Evolutionary conservation across 2,888 invertebrate genomes (phyloP).

Genomic region (Lydus trimaculatus): DNA sequence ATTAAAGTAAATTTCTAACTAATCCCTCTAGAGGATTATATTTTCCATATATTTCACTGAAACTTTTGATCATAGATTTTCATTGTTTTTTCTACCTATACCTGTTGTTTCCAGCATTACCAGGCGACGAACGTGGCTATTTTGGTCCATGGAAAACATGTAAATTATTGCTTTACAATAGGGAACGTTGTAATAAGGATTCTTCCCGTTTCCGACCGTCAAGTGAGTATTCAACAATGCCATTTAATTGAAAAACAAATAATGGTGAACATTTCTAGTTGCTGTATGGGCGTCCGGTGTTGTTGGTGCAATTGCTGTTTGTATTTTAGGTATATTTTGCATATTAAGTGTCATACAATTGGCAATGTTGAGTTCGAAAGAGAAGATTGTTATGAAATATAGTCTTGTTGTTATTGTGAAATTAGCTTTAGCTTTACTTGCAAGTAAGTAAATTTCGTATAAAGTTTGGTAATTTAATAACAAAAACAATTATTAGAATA

Average conservation of each 20-base stretch:
- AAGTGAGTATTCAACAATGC: slow-evolving; percentile 65
- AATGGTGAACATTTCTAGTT: slow-evolving; percentile 64
- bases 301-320: slow-evolving; percentile 77
- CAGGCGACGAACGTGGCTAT: slow-evolving; percentile 79
- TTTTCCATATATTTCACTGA: not conserved
- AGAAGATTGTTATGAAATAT: slow-evolving; percentile 81
- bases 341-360: slow-evolving; percentile 82
- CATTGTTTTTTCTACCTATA: not conserved
- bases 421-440: slow-evolving; percentile 77
- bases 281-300: slow-evolving; percentile 84
- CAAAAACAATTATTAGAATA: no score
- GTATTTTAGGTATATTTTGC: slow-evolving; percentile 78
- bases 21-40: not conserved
- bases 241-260: not conserved
- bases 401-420: slow-evolving; percentile 79
- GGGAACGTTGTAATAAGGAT: slow-evolving; percentile 79
- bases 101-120: slow-evolving; percentile 63
- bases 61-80: not conserved
- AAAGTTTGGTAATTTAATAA: not conserved
- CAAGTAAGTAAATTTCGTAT: slow-evolving; percentile 71
- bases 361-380: slow-evolving; percentile 86
- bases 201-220: slow-evolving; percentile 80
- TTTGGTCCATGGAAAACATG: slow-evolving; percentile 90
- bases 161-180: slow-evolving; percentile 80
- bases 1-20: not conserved